Evolutionary conservation across 2,888 invertebrate genomes (phyloP), one percentile per base, ranked within the genome.

Genomic region (Pherbina coryleti): DNA sequence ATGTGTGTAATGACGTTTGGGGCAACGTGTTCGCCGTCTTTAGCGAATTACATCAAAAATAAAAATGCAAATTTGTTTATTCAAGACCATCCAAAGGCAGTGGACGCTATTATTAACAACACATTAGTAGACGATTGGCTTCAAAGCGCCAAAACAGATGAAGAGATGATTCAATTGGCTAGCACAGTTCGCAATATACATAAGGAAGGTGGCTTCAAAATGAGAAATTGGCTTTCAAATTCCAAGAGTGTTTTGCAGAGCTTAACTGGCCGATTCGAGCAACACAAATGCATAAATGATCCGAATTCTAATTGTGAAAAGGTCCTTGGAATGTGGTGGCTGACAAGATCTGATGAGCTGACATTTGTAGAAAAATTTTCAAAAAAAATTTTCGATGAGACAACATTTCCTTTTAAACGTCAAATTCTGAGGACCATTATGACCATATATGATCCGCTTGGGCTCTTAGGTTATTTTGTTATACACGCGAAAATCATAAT

Each of bases 1-100:
- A 81, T 82, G 79, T 62, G 22, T 11, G 81, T 78, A 11, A 69
- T 79, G 14, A 78, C 79, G 2, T 79, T 76, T 51, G 80, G 80
- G 0, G 57, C 79, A 5, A 72, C 57, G 25, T 79, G 80, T 37
- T 80, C 77, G 22, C 79, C 79, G 2, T 80, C 79, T 19, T 79
- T 79, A 8, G 80, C 79, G 17, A 79, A 80, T 25, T 80, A 73
- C 19, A 66, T 75, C 1, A 67, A 69, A 0, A 64, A 77, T 51
- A 77, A 22, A 22, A 73, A 78, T 22, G 76, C 76, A 3, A 37
- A 60, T 11, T 11, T 49, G 14, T 78, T n/a, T n/a, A n/a, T 70
- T n/a, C 22, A 60, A 2, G 19, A 3, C 1, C 8, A n/a, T n/a
- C n/a, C n/a, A n/a, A n/a, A n/a, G n/a, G n/a, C n/a, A n/a, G n/a